phyloP scores from a whole-genome alignment of 1,140 invertebrate genomes.

The Rhizoglyphus robini region DNA sequence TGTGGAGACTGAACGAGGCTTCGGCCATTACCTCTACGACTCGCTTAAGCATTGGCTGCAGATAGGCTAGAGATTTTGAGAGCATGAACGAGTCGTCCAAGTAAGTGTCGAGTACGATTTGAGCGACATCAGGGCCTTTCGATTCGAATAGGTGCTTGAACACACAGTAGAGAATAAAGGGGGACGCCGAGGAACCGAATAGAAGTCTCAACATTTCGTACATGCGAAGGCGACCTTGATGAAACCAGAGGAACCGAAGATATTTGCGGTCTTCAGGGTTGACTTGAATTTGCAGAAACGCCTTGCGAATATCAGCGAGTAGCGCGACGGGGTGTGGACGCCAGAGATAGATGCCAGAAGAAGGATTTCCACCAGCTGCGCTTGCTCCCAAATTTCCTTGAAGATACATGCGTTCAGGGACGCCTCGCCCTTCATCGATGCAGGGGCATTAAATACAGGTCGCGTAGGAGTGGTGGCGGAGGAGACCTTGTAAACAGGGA shows the following conservation, averaged over 20 bases:
- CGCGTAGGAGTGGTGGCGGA: neutral
- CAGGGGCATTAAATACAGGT: neutral
- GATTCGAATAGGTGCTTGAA: neutral
- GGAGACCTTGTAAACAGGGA: neutral
- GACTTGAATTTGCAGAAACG: no score
- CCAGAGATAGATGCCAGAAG: no score
- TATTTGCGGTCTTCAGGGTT: no score
- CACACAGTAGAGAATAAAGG: neutral
- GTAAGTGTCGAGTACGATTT: neutral
- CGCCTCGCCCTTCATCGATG: no score
- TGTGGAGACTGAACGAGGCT: neutral
- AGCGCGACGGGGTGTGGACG: no score
- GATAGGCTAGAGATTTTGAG: neutral
- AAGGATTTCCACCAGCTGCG: no score
- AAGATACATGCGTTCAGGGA: no score
- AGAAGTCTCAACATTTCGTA: neutral
- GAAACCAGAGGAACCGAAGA: no score
- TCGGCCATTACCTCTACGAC: neutral
- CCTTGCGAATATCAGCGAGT: no score
- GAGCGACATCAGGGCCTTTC: neutral
- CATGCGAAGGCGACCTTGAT: neutral
- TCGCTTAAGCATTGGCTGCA: neutral
- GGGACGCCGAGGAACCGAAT: neutral
- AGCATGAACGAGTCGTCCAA: neutral
- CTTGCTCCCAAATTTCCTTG: no score